phyloP scores from a whole-genome alignment of 2,113 vertebrate genomes.

The Odocoileus hemionus region DNA sequence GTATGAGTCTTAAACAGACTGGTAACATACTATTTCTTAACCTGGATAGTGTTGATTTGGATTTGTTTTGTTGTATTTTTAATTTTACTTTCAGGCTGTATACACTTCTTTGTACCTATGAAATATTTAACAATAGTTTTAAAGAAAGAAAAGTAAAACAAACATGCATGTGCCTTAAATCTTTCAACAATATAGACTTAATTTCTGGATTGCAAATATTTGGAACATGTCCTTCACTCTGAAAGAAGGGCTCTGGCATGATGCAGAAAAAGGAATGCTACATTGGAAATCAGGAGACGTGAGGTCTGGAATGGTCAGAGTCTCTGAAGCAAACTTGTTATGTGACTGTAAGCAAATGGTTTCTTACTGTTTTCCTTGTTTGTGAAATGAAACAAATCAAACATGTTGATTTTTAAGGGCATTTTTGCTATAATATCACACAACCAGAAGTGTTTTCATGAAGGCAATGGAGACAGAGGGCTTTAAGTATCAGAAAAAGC shows the following conservation, averaged over 20 bases:
- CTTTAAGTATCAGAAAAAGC: background rate
- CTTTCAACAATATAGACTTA: background rate
- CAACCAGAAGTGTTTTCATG: background rate
- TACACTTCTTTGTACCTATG: background rate
- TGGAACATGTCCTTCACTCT: background rate
- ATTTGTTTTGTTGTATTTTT: background rate
- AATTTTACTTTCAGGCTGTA: background rate
- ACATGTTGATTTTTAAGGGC: background rate
- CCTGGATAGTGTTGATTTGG: background rate
- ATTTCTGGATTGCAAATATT: background rate
- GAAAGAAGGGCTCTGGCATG: background rate
- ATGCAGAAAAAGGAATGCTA: accelerated
- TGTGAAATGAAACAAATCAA: background rate
- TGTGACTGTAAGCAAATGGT: background rate
- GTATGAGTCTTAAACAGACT: background rate
- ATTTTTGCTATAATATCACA: background rate
- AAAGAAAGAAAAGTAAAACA: background rate
- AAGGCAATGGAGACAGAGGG: background rate
- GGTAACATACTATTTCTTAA: background rate
- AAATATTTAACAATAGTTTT: background rate
- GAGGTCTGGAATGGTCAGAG: background rate
- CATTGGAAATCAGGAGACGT: background rate
- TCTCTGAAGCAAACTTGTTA: background rate
- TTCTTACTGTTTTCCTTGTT: background rate
- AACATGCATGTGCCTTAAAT: background rate